phyloP scores from a whole-genome alignment of 35 echinoderm and acorn worm species.

The Nesometra sesokonis region DNA sequence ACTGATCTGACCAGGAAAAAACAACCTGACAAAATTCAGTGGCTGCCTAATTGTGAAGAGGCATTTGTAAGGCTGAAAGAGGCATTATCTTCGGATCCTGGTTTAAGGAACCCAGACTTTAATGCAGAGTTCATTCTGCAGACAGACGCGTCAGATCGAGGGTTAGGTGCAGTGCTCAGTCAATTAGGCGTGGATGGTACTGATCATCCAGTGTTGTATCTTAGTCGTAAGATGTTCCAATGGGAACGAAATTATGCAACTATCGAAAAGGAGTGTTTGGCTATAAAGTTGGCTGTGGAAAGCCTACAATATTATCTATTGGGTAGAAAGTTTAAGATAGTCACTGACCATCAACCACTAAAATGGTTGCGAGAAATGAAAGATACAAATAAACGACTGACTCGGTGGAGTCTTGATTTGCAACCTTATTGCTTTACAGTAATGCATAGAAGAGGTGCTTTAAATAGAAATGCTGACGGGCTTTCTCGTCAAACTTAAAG shows the following conservation, averaged over 20 bases:
- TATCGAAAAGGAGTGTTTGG: constrained; percentile 7
- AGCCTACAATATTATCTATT: neutral
- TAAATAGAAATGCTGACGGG: neutral
- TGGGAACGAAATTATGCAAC: constrained; percentile 20
- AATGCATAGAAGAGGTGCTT: neutral
- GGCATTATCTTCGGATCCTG: neutral
- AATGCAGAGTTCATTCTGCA: constrained; percentile 20
- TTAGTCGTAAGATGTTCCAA: constrained; percentile 9
- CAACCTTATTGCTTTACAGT: neutral
- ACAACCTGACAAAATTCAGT: constrained; percentile 11
- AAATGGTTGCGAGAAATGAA: constrained; percentile 2
- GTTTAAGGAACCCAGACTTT: constrained; percentile 30
- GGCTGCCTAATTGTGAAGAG: constrained; percentile 11
- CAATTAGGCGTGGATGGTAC: constrained; percentile 3
- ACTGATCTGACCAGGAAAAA: constrained; percentile 19
- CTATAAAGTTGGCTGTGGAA: neutral
- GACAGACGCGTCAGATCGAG: constrained; percentile 31
- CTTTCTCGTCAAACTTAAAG: no score
- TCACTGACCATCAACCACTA: constrained; percentile 10
- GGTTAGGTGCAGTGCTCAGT: constrained; percentile 23
- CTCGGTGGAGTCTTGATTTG: constrained; percentile 1
- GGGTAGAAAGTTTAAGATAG: constrained; percentile 9
- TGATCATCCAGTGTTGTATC: constrained; percentile 30
- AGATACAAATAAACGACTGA: constrained; percentile 1
- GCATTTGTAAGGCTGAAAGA: constrained; percentile 22